These are phyloP conservation scores for Elaphurus davidianus DNA, from an alignment of 2,113 vertebrate species.

Conservation along the genomic window DNA sequence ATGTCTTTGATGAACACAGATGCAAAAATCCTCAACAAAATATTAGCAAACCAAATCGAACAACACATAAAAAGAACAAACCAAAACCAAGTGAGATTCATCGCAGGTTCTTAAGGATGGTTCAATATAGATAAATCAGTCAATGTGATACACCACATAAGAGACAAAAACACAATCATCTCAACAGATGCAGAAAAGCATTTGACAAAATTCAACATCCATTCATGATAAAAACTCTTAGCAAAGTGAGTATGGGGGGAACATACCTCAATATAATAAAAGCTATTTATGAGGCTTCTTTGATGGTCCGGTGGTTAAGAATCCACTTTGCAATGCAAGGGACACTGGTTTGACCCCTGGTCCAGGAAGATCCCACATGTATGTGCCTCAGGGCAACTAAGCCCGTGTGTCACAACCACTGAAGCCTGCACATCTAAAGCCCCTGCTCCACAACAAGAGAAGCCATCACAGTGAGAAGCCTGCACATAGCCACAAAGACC, in stretches of 20 bases:
- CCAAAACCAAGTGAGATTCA: not conserved
- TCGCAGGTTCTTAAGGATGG: not conserved
- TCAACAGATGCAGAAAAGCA: not conserved
- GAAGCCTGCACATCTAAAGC: not conserved
- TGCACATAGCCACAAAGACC: not conserved
- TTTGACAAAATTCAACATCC: not conserved
- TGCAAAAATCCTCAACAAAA: not conserved
- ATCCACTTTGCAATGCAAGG: not conserved
- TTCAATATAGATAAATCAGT: not conserved
- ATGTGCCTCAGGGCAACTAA: not conserved
- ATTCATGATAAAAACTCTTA: not conserved
- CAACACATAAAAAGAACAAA: not conserved
- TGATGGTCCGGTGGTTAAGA: not conserved
- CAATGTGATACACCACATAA: not conserved
- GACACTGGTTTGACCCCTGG: not conserved
- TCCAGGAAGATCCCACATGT: not conserved
- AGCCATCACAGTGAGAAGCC: not conserved
- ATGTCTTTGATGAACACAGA: not conserved
- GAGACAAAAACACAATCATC: not conserved
- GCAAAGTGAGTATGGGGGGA: not conserved
- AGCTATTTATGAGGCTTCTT: not conserved
- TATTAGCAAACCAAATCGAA: not conserved
- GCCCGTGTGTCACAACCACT: not conserved
- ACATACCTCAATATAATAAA: not conserved
- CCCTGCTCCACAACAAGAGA: not conserved